phyloP scores from a whole-genome alignment of 2,113 vertebrate genomes.

The Toxostoma redivivum region DNA sequence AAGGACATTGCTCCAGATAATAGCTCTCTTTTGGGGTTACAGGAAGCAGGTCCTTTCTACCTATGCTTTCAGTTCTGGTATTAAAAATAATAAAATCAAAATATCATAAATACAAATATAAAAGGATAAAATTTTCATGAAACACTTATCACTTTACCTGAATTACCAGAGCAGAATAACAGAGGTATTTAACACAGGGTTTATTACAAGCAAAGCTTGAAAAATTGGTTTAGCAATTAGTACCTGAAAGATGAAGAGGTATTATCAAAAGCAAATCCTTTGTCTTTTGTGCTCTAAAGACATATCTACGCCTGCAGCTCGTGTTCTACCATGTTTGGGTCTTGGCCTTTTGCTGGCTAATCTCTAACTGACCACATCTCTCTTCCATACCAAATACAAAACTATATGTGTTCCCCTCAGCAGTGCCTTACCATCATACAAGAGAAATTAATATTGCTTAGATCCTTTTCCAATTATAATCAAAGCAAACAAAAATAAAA shows the following conservation, averaged over 20 bases:
- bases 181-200: neutral
- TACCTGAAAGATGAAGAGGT: neutral
- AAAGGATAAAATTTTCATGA: neutral
- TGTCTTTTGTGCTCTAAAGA: neutral
- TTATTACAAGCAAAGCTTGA: neutral
- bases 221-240: neutral
- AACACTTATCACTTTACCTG: neutral
- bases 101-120: neutral
- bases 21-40: neutral
- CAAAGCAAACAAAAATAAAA: neutral
- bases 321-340: neutral
- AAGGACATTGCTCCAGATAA: neutral
- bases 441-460: neutral
- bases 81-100: neutral
- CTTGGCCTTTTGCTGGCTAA: neutral
- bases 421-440: neutral
- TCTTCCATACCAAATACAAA: neutral
- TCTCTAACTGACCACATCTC: neutral
- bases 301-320: neutral
- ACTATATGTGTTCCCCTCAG: neutral
- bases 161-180: neutral
- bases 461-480: neutral
- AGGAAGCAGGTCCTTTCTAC: neutral
- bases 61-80: neutral
- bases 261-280: neutral